Conservation (phyloP, 2,797 vertebrate genomes). For the Sandelia bainsii region DNA sequence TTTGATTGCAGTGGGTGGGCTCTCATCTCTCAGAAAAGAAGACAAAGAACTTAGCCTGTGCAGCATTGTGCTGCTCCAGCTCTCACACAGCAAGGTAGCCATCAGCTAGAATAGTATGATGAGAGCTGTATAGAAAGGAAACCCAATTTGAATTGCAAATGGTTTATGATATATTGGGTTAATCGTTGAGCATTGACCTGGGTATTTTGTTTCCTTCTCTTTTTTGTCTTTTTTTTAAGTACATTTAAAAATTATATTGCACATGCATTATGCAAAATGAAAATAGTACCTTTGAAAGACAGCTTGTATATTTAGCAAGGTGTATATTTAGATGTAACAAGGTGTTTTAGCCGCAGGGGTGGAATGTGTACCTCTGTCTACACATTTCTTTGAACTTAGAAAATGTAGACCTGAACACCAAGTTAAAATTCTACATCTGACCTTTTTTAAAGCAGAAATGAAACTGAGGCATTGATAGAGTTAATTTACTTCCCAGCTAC, state of each 20-base stretch:
- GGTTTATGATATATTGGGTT: slow-evolving; percentile 21
- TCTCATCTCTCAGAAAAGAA: slow-evolving; percentile 74
- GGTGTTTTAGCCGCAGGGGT: not conserved
- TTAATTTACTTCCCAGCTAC: slow-evolving; percentile 43
- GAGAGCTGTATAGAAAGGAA: slow-evolving; percentile 30
- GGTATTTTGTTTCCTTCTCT: not conserved
- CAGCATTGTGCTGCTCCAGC: slow-evolving; percentile 55
- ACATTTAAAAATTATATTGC: not conserved
- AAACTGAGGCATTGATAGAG: slow-evolving; percentile 9
- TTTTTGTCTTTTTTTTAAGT: not conserved
- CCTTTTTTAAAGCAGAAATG: slow-evolving; percentile 20
- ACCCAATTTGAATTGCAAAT: slow-evolving; percentile 46
- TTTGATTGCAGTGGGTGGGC: slow-evolving; percentile 80
- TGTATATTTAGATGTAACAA: not conserved
- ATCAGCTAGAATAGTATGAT: slow-evolving; percentile 28
- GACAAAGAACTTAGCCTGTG: slow-evolving; percentile 78
- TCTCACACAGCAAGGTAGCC: slow-evolving; percentile 59
- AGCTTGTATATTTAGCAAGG: not conserved
- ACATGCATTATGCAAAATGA: not conserved
- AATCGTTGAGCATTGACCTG: slow-evolving; percentile 18
- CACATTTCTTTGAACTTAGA: slow-evolving; percentile 1
- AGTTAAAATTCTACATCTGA: not conserved
- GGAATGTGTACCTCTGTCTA: not conserved
- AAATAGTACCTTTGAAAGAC: not conserved
- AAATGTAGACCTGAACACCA: not conserved